Evolutionary conservation across 2,113 vertebrate species (phyloP).

Genomic region (Eleginops maclovinus): DNA sequence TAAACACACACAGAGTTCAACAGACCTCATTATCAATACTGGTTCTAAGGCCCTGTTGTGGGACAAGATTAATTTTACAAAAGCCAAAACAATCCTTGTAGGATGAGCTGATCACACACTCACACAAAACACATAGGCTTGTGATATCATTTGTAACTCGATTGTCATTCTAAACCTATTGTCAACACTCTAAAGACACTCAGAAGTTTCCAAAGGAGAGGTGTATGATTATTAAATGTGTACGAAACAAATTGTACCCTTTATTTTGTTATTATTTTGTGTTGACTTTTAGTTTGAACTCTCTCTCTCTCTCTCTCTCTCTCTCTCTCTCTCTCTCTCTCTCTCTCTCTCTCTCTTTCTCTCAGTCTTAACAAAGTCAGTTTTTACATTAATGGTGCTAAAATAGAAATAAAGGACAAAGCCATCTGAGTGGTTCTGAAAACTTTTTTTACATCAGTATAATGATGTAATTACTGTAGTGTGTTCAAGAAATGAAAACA

Average conservation of each 20-base stretch:
- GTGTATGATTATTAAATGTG: constrained; percentile 65
- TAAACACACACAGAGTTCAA: constrained; percentile 40
- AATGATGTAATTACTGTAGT: constrained; percentile 53
- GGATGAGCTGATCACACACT: constrained; percentile 1
- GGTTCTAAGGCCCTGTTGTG: constrained; percentile 46
- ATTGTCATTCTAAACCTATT: constrained; percentile 55
- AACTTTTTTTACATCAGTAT: constrained; percentile 46
- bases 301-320: not conserved
- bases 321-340: not conserved
- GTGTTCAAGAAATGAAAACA: constrained; percentile 51
- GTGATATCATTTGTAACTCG: constrained; percentile 18
- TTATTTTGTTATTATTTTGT: constrained; percentile 51
- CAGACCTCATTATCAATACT: constrained; percentile 42
- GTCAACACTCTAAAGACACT: constrained; percentile 58
- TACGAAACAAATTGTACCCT: constrained; percentile 50
- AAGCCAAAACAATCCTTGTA: constrained; percentile 28
- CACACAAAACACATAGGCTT: constrained; percentile 18
- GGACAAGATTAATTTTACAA: constrained; percentile 23
- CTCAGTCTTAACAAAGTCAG: constrained; percentile 33
- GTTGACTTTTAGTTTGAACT: constrained; percentile 26
- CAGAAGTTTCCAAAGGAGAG: constrained; percentile 23
- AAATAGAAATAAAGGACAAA: constrained; percentile 53
- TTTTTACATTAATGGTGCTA: constrained; percentile 78
- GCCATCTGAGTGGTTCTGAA: constrained; percentile 46
- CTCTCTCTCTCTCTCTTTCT: not conserved